Evolutionary conservation across 2,888 invertebrate species (phyloP).

Genomic region (Melieria crassipennis): DNA sequence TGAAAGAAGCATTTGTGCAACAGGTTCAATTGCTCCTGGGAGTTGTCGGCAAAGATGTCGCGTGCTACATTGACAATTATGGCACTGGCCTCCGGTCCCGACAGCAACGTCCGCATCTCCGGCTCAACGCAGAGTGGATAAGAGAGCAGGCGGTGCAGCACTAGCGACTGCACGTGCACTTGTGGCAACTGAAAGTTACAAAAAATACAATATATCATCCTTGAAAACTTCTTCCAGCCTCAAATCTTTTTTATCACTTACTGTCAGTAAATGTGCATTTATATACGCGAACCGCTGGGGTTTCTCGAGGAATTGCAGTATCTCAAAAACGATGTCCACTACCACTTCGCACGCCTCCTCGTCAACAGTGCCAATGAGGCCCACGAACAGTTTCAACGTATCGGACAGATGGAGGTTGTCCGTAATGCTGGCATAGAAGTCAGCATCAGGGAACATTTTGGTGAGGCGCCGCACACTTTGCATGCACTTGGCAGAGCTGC

Average conservation of each 20-base stretch:
- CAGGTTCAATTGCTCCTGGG: conserved; percentile 58
- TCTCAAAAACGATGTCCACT: conserved; percentile 73
- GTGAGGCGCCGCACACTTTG: conserved; percentile 69
- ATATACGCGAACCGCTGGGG: conserved; percentile 70
- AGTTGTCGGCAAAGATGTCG: conserved; percentile 52
- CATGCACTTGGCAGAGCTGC: conserved; percentile 67
- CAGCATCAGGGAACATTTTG: conserved; percentile 69
- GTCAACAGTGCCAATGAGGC: conserved; percentile 55
- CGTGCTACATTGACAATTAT: conserved; percentile 56
- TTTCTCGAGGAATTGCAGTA: conserved; percentile 69
- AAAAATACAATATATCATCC: conserved; percentile 1
- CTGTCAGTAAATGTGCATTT: conserved; percentile 69
- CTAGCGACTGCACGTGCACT: conserved; percentile 53
- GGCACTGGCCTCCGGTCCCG: conserved; percentile 50
- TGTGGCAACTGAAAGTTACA: conserved; percentile 49
- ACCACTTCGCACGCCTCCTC: conserved; percentile 68
- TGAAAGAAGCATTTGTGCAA: conserved; percentile 65
- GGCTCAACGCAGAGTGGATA: conserved; percentile 62
- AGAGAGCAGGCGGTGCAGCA: conserved; percentile 61
- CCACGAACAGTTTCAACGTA: conserved; percentile 52
- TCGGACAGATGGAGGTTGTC: conserved; percentile 54
- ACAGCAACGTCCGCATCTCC: conserved; percentile 56
- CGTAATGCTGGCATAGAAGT: conserved; percentile 67
- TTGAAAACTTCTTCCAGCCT: neutral
- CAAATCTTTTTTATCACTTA: conserved; percentile 53